Evolutionary conservation across 1,140 invertebrate species (phyloP).

Genomic region (Hesperophylax magnus): DNA sequence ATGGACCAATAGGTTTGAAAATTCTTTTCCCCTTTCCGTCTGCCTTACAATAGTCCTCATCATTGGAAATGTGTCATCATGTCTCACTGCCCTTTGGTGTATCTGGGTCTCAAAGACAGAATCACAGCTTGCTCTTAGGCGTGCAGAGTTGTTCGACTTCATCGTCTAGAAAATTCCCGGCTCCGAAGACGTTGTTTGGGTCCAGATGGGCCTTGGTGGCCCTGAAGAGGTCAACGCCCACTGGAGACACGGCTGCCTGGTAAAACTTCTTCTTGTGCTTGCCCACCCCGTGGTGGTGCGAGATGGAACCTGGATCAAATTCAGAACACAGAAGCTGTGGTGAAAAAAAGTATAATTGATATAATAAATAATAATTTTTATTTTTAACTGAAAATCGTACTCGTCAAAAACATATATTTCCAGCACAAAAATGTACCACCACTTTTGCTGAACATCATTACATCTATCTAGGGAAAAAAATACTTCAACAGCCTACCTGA

Average conservation of each 20-base stretch:
- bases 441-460: too few species aligned
- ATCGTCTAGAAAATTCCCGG: conserved; percentile 66
- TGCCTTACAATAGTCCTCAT: too few species aligned
- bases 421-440: too few species aligned
- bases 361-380: too few species aligned
- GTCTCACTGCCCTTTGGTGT: too few species aligned
- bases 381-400: too few species aligned
- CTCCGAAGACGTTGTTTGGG: conserved; percentile 81
- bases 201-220: conserved; percentile 78
- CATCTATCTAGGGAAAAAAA: too few species aligned
- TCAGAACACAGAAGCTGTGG: background rate
- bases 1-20: too few species aligned
- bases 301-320: conserved; percentile 75
- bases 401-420: too few species aligned
- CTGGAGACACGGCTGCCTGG: conserved; percentile 66
- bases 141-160: background rate
- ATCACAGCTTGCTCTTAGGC: background rate
- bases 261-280: conserved; percentile 79
- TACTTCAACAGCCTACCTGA: too few species aligned
- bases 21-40: too few species aligned
- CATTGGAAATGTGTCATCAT: too few species aligned
- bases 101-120: conserved; percentile 73
- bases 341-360: background rate
- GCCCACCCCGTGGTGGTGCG: conserved; percentile 83
- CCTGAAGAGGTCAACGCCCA: conserved; percentile 73